These are phyloP conservation scores for Pyrocephalus nanus DNA, from an alignment of 2,797 vertebrate species.

Conservation along the genomic window DNA sequence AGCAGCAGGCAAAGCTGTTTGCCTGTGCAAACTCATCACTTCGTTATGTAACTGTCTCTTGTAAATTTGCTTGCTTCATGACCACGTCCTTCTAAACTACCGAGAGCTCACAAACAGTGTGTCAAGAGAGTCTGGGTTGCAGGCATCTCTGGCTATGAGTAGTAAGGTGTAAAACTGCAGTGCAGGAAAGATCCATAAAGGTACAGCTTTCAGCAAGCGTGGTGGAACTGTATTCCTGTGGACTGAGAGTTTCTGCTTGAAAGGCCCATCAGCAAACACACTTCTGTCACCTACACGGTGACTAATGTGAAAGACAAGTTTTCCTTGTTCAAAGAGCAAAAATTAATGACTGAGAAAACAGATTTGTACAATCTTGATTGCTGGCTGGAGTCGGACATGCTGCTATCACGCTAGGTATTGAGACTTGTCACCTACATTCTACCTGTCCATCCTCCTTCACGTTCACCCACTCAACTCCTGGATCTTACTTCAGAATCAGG, in stretches of 20 bases:
- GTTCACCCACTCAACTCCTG: background rate
- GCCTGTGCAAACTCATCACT: background rate
- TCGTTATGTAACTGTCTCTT: background rate
- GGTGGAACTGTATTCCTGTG: background rate
- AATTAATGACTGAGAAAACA: background rate
- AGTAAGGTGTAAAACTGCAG: background rate
- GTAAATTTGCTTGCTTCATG: background rate
- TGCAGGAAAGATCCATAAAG: background rate
- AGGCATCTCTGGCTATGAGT: background rate
- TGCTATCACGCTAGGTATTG: accelerated
- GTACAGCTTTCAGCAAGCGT: background rate
- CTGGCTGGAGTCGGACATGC: background rate
- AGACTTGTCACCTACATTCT: background rate
- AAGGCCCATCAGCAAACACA: accelerated
- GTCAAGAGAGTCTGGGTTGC: background rate
- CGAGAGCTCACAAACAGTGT: accelerated
- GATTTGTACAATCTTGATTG: background rate
- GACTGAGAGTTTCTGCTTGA: background rate
- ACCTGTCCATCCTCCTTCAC: background rate
- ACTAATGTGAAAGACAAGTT: background rate
- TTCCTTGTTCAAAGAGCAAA: background rate
- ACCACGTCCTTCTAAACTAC: background rate
- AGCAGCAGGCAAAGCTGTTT: background rate
- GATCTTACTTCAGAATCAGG: background rate
- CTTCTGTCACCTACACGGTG: background rate